Evolutionary conservation across 2,797 vertebrate species (phyloP), one percentile per base, ranked within the genome.

Genomic region (Micrastur ruficollis): DNA sequence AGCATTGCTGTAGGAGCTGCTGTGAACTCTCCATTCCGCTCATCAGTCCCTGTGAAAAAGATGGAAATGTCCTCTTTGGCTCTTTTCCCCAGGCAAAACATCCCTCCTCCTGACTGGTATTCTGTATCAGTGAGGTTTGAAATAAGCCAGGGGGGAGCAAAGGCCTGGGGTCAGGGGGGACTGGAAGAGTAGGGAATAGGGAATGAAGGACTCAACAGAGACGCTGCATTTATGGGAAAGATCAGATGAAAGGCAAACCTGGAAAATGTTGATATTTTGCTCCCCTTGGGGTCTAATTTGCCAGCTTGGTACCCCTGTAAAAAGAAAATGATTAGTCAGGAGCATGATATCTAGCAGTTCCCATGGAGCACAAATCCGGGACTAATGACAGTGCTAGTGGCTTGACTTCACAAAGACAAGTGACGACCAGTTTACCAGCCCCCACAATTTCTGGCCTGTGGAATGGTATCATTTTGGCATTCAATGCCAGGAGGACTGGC

Each of bases 61-160:
- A 76, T 26, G 58, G 71, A 81, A 84, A 78, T n/a, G 50, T 72
- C 46, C 15, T 87, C 34, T 82, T 53, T 66, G 40, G 27, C 34
- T 87, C 15, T 73, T 87, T 75, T 67, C 50, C 53, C 38, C 66
- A 53, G 62, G 74, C 78, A 84, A 53, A 53, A 32, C 40, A 56
- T 34, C 14, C 12, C 34, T 89, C 61, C 65, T 83, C 58, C 62
- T 53, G 32, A 56, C 66, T 65, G 58, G 31, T 73, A 26, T 70
- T 91, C 79, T 89, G 74, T 87, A 94, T 70, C 81, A 91, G 34
- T 52, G 74, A 91, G 27, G 22, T 92, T 94, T 91, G 40, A 93
- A 94, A 82, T 40, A 85, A 92, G 49, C 79, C 67, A 89, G 58
- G 46, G 21, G 49, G 21, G 49, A 26, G 32, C 66, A 89, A 91